These are phyloP conservation scores for Thamnophis elegans DNA, from an alignment of 2,797 vertebrate species.

Conservation along the genomic window DNA sequence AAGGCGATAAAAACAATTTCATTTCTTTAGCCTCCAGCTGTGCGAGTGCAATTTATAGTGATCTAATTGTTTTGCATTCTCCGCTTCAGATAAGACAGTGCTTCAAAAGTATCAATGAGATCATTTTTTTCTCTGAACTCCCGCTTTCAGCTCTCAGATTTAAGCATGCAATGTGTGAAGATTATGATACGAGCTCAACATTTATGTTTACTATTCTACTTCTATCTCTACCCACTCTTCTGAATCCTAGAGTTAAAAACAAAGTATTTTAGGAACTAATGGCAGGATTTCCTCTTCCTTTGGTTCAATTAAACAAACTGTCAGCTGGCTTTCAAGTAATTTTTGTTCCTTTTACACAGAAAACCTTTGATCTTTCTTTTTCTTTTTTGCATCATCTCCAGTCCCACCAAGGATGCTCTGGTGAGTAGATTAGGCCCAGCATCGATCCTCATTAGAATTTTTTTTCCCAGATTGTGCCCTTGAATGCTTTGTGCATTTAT, in stretches of 20 bases:
- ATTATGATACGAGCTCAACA: not conserved
- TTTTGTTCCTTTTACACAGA: not conserved
- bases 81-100: not conserved
- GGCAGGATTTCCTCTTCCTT: not conserved
- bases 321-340: not conserved
- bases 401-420: not conserved
- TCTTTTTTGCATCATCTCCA: not conserved
- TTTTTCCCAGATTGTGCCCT: not conserved
- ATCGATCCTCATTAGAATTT: not conserved
- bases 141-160: not conserved
- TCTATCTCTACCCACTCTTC: not conserved
- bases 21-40: not conserved
- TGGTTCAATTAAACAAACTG: not conserved
- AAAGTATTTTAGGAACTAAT: not conserved
- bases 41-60: not conserved
- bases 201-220: not conserved
- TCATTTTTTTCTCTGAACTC: not conserved
- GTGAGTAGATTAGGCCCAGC: not conserved
- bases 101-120: not conserved
- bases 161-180: not conserved
- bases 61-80: not conserved
- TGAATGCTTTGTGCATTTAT: not conserved
- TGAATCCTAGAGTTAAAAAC: not conserved
- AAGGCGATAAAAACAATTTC: not conserved
- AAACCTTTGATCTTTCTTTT: not conserved